Conservation (phyloP, 2,797 vertebrate species). For the Tolypeutes matacus region DNA sequence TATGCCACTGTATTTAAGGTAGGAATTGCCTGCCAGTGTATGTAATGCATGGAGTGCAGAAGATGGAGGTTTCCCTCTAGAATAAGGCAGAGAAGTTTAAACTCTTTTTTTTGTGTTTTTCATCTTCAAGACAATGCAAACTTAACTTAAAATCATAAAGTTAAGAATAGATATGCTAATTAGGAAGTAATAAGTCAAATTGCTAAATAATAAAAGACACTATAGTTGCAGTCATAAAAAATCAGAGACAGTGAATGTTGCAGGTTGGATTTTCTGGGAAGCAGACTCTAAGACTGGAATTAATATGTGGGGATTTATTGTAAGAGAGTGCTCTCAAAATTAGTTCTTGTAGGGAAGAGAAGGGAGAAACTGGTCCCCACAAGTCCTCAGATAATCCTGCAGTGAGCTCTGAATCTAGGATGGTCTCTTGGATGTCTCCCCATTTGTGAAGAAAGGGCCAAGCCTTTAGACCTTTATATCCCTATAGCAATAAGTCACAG, state of each 20-base stretch:
- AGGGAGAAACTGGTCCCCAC: neutral
- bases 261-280: neutral
- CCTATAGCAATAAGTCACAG: neutral
- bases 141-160: neutral
- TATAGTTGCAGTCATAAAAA: neutral
- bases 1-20: no score
- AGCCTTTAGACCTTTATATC: neutral
- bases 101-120: neutral
- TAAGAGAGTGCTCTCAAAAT: neutral
- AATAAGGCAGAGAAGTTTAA: slow-evolving; percentile 1
- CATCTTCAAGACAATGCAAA: neutral
- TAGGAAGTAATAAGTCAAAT: neutral
- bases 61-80: neutral
- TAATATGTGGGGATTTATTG: neutral
- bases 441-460: neutral
- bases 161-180: neutral
- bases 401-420: neutral
- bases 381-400: neutral
- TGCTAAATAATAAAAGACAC: neutral
- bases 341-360: neutral
- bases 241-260: neutral
- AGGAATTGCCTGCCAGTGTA: no score
- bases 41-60: neutral
- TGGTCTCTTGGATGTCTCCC: neutral
- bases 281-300: neutral